These are phyloP conservation scores for Montifringilla adamsi DNA, from an alignment of 2,113 vertebrate genomes.

Conservation along the genomic window DNA sequence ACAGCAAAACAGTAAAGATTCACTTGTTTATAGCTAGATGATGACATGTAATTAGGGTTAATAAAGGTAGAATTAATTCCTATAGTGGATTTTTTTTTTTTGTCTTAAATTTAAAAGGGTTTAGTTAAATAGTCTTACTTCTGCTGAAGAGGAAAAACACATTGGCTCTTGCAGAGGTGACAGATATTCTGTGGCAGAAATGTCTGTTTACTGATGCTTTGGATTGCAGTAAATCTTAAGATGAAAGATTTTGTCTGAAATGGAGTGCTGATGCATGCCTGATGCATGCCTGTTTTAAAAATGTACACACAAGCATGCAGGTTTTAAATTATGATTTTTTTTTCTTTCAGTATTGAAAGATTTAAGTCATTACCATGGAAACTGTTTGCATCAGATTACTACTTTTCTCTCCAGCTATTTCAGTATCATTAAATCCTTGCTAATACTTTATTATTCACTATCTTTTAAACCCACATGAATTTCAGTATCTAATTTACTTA, in stretches of 20 bases:
- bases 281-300: background rate
- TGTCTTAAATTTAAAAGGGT: background rate
- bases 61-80: background rate
- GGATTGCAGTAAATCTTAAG: background rate
- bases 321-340: slow-evolving; percentile 31
- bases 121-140: background rate
- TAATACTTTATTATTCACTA: slow-evolving; percentile 70
- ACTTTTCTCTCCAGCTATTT: slow-evolving; percentile 61
- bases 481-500: slow-evolving; percentile 69
- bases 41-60: background rate
- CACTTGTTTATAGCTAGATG: background rate
- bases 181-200: background rate
- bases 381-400: slow-evolving; percentile 65
- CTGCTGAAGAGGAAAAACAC: background rate
- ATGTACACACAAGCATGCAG: background rate
- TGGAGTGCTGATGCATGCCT: background rate
- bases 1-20: background rate
- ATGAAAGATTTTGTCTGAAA: background rate
- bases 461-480: slow-evolving; percentile 56
- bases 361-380: slow-evolving; percentile 73
- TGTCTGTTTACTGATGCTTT: background rate
- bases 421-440: slow-evolving; percentile 65
- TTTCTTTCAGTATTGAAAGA: slow-evolving; percentile 30
- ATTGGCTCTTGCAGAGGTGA: background rate
- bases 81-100: background rate